These are phyloP conservation scores for Heliconius himera DNA, from an alignment of 1,140 invertebrate genomes.

Conservation along the genomic window DNA sequence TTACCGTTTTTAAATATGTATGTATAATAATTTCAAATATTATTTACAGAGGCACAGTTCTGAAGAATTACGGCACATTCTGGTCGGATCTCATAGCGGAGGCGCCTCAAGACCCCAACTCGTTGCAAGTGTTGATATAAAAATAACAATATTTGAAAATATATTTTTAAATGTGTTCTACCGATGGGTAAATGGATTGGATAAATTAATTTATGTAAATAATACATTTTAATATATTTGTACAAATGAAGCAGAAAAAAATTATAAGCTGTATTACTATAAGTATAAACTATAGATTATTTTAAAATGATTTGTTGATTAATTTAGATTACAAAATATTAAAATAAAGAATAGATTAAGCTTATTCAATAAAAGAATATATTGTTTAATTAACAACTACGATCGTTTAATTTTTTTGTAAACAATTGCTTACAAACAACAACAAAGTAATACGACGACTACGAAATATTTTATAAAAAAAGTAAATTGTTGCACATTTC, in stretches of 20 bases:
- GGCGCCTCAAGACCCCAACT: slow-evolving; percentile 67
- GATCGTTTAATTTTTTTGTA: too few relatives aligned
- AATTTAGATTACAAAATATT: neutral
- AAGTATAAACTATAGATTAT: neutral
- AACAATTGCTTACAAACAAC: too few relatives aligned
- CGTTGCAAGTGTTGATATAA: slow-evolving; percentile 65
- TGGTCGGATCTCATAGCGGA: slow-evolving; percentile 85
- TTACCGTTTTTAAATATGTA: too few relatives aligned
- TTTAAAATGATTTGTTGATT: neutral
- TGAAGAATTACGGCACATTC: slow-evolving; percentile 87
- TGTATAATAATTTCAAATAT: too few relatives aligned
- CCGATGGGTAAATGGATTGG: neutral
- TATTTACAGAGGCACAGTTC: slow-evolving; percentile 85
- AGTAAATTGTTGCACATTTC: too few relatives aligned
- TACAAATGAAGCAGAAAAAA: neutral
- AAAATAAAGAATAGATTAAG: too few relatives aligned
- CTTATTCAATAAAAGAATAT: too few relatives aligned
- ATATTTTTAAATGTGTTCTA: neutral
- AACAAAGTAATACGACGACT: too few relatives aligned
- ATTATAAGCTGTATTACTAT: neutral
- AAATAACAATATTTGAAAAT: neutral
- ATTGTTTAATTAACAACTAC: too few relatives aligned
- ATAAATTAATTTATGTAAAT: slow-evolving; percentile 4
- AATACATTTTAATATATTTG: neutral
- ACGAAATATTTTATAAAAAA: too few relatives aligned